Evolutionary conservation across 2,888 invertebrate species (phyloP), one percentile per base, ranked within the genome.

Genomic region (Drosophila stalkeri): DNA sequence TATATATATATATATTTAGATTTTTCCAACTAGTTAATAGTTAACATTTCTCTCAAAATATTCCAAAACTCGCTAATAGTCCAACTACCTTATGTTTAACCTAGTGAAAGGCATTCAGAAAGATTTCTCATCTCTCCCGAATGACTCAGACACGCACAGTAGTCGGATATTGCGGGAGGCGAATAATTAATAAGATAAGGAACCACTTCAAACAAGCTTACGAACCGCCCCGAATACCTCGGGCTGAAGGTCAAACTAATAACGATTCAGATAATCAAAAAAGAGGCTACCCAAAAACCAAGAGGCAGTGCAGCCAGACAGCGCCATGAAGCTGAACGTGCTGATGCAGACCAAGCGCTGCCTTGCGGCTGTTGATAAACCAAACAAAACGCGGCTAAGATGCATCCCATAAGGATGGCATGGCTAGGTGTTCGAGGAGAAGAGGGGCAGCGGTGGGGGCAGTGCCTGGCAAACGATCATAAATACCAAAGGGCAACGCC

Each of bases 171-270:
- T 35, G 56, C 64, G 46, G 49, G 71, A 61, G 31, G 64, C 61
- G 61, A 76, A 81, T 79, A 86, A 82, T 87, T 87, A 82, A 84
- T 82, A 81, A 85, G 82, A 87, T 89, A 87, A 87, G 83, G 55
- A 66, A 69, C 33, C 65, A 73, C 35, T 69, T 69, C 61, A 61
- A 69, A 65, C 51, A 65, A 74, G 71, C 69, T 73, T 75, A 68
- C 76, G 72, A 64, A 66, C 72, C 78, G 73, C 72, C 65, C 77
- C 57, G 59, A 64, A 74, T 71, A 75, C 79, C 81, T 68, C 55
- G 60, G 86, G 90, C 90, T 89, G 88, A 90, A 90, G 89, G 89
- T 90, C 90, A 90, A 90, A 81, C 89, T 86, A 88, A 90, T 90
- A 90, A 82, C 87, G 88, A 82, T 90, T 86, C 80, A 89, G 86